Evolutionary conservation across 30 jellyfish, hydroid and myxozoan genomes (phyloP).

Genomic region (Aurelia aurita complex sp. Pacific): DNA sequence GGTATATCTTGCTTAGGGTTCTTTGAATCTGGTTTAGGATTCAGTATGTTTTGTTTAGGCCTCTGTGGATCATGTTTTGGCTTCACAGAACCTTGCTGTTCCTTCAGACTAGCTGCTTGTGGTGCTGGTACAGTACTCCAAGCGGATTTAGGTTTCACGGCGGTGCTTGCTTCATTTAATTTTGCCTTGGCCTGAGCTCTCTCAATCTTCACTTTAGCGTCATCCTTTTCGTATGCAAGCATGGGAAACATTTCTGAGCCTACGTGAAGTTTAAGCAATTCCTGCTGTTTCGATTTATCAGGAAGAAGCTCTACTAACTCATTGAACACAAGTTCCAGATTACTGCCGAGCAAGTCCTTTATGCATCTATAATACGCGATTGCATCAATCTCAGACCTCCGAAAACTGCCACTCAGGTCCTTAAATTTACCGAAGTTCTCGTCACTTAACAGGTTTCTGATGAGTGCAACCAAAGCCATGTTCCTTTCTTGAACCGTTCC

Average conservation of each 20-base stretch:
- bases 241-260: conserved; percentile 9
- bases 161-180: background rate
- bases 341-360: conserved; percentile 53
- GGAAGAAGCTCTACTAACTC: conserved; percentile 95
- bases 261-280: conserved; percentile 54
- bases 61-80: background rate
- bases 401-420: conserved; percentile 82
- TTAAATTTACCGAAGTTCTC: conserved; percentile 58
- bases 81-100: background rate
- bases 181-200: background rate
- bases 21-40: background rate
- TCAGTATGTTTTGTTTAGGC: background rate
- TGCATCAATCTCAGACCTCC: conserved; percentile 72
- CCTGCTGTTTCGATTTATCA: conserved; percentile 73
- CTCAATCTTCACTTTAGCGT: background rate
- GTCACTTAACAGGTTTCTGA: conserved; percentile 49
- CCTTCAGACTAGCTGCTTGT: background rate
- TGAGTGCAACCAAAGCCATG: conserved; percentile 56
- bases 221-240: background rate
- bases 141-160: conserved; percentile 13
- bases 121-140: conserved; percentile 2
- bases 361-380: conserved; percentile 62
- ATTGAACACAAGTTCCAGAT: conserved; percentile 70
- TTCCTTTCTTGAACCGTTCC: conserved; percentile 65
- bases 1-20: background rate